Evolutionary conservation across 2,888 invertebrate genomes (phyloP), one percentile per base, ranked within the genome.

Genomic region (Zonitis immaculata): DNA sequence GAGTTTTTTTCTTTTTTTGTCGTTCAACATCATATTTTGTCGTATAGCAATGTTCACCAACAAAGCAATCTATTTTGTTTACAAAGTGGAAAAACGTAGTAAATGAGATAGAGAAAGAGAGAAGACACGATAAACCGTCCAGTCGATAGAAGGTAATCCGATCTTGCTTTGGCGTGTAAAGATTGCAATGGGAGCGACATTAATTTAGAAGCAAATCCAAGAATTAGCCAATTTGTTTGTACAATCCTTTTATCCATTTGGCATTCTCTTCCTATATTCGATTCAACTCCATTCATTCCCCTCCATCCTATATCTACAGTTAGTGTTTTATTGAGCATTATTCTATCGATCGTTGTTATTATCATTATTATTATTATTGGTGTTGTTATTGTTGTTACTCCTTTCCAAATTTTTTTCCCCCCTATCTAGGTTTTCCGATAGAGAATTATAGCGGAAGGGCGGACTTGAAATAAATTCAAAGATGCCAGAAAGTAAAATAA

Each of bases 301-400:
- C 8, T 4, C 22, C 22, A 22, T 22, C 22, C n/a, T n/a, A n/a
- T 22, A 22, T 26, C 26, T 26, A 8, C 8, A 6, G 26, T 11
- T 39, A 59, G 65, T 70, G 68, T 70, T 72, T 70, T 72, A 71
- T 73, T 65, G 71, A 60, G 66, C 69, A 70, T 72, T 72, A 72
- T 70, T 69, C 62, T 70, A 69, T 70, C 71, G 68, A 73, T 72
- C 66, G 66, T 44, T 59, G 44, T 44, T 56, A 47, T 52, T 50
- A 11, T 14, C 14, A 47, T 44, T 44, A n/a, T 11, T 44, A 11
- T 44, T 16, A 22, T 22, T 22, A 22, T 28, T 28, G 44, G 18
- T 30, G 20, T 14, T 46, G 20, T 11, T 20, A 18, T 42, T 12
- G 25, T 9, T 27, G 12, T 25, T 44, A 6, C 14, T 27, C 26